A percentile compares a stretch with the other conserved stretches of the same genome.
Conservation (phyloP, 2,113 vertebrate species). For the Labeo rohita region DNA sequence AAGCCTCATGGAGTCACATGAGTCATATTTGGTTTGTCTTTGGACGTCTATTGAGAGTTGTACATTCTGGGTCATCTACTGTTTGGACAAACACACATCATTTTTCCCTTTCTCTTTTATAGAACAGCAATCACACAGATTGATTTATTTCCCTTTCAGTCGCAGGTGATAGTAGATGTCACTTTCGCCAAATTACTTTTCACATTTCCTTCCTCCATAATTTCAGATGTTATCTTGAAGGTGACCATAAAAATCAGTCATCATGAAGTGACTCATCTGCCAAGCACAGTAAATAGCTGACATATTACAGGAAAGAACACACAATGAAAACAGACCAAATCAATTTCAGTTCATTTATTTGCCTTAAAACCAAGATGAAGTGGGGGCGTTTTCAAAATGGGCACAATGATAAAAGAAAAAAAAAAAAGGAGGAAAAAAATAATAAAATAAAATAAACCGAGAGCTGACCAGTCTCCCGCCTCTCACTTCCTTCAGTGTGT, state of each 20-base stretch:
- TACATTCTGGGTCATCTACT: background rate
- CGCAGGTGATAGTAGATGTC: background rate
- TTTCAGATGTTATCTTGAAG: background rate
- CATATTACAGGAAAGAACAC: conserved; percentile 2
- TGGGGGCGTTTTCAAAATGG: conserved; percentile 77
- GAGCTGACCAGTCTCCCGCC: conserved; percentile 67
- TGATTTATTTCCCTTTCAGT: background rate
- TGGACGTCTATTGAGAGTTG: background rate
- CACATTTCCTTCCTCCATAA: background rate
- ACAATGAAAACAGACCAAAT: background rate
- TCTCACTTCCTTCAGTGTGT: conserved; percentile 66
- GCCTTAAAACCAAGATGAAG: conserved; percentile 82
- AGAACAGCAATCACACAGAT: background rate
- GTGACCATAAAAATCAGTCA: background rate
- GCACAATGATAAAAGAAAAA: conserved; percentile 68
- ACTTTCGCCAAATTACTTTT: background rate
- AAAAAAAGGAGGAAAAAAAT: conserved; percentile 54
- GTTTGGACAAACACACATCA: background rate
- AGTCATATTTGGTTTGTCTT: background rate
- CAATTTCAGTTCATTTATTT: conserved; percentile 74
- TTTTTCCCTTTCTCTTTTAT: background rate
- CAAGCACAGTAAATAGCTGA: background rate
- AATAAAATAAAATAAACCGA: conserved; percentile 22
- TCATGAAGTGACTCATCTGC: conserved; percentile 17
- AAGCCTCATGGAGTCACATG: background rate